These are phyloP conservation scores for Montipora cactus DNA, from an alignment of 64 coral and sea anemone genomes.

Conservation along the genomic window DNA sequence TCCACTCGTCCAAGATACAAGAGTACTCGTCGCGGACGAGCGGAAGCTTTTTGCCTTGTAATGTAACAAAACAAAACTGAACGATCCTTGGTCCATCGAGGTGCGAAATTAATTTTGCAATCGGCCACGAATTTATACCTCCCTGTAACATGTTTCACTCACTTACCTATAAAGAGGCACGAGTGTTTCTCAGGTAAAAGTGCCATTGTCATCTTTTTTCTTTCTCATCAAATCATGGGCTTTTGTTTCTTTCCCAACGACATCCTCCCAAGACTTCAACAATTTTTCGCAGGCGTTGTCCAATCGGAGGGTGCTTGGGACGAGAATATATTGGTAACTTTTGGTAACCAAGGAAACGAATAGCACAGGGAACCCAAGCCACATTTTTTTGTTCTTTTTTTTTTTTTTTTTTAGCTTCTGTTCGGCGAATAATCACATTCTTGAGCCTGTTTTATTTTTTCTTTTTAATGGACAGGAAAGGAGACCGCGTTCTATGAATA, in stretches of 20 bases:
- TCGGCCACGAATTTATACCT: background rate
- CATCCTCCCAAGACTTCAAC: background rate
- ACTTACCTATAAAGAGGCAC: constrained; percentile 39
- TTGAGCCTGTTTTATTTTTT: too few relatives aligned
- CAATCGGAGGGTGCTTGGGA: background rate
- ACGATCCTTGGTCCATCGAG: too few relatives aligned
- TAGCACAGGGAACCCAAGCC: background rate
- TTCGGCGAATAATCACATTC: too few relatives aligned
- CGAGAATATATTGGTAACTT: background rate
- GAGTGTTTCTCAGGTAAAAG: constrained; percentile 24
- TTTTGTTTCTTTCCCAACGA: background rate
- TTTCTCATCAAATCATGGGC: background rate
- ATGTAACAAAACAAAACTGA: too few relatives aligned
- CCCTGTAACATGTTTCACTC: background rate
- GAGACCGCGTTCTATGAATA: too few relatives aligned
- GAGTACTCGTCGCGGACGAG: too few relatives aligned
- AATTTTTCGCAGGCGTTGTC: background rate
- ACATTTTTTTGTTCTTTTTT: too few relatives aligned
- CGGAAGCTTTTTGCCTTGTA: too few relatives aligned
- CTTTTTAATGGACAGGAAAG: too few relatives aligned
- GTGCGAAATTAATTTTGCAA: too few relatives aligned
- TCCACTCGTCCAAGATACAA: too few relatives aligned
- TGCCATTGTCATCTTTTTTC: background rate
- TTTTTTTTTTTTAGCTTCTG: too few relatives aligned
- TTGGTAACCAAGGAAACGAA: background rate